Evolutionary conservation across 1,140 invertebrate species (phyloP).

Genomic region (Oscheius sp.): DNA sequence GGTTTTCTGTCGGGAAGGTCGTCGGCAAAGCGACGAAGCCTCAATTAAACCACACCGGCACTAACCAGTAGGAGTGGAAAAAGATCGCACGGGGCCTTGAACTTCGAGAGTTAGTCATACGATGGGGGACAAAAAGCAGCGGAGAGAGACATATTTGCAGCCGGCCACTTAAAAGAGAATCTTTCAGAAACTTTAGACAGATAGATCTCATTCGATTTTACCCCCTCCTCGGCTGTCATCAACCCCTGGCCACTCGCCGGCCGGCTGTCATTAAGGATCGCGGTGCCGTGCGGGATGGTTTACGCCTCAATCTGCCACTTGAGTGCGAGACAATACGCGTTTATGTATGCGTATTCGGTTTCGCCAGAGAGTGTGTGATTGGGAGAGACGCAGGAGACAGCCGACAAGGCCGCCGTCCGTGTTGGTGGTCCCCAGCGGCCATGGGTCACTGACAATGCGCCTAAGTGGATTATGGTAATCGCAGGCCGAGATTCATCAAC

Average conservation of each 20-base stretch:
- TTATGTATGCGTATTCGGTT: constrained; percentile 14
- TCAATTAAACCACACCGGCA: too few relatives aligned
- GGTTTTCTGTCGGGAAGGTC: too few relatives aligned
- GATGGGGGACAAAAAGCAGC: too few relatives aligned
- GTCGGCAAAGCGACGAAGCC: too few relatives aligned
- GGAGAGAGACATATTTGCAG: too few relatives aligned
- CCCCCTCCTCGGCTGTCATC: not conserved
- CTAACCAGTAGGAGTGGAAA: too few relatives aligned
- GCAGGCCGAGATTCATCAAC: too few relatives aligned
- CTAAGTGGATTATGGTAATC: not conserved
- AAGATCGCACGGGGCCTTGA: too few relatives aligned
- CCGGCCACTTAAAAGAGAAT: too few relatives aligned
- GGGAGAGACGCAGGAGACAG: not conserved
- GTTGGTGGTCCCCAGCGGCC: constrained; percentile 6
- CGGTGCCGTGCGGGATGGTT: not conserved
- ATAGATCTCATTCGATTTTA: not conserved
- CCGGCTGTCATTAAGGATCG: not conserved
- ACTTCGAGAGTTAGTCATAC: too few relatives aligned
- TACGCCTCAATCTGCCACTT: constrained; percentile 4
- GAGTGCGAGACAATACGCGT: not conserved
- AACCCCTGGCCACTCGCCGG: not conserved
- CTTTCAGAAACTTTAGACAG: too few relatives aligned
- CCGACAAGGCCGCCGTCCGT: not conserved
- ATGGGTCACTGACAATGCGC: constrained; percentile 15
- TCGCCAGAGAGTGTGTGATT: not conserved